phyloP scores from a whole-genome alignment of 2,888 invertebrate genomes.

The Agrochola lychnidis region DNA sequence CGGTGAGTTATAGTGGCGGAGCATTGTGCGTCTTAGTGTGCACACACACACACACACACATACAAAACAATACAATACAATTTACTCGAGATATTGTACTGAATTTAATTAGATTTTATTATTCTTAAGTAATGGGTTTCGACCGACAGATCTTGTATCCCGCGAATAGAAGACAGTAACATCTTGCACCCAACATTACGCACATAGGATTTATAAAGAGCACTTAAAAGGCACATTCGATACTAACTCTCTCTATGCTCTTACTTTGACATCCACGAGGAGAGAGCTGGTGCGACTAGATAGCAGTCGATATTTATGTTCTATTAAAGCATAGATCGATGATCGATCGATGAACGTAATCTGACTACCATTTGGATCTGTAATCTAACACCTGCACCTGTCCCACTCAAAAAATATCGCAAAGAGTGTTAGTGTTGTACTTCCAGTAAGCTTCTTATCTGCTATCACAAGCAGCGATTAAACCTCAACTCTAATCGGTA shows the following conservation, averaged over 20 bases:
- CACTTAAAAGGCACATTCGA: background rate
- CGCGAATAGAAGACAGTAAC: background rate
- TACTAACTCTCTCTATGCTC: background rate
- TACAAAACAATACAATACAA: background rate
- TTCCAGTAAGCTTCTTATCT: background rate
- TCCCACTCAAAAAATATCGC: background rate
- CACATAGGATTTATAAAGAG: background rate
- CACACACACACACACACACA: slow-evolving; percentile 12
- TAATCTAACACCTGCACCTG: background rate
- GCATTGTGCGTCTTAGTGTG: slow-evolving; percentile 44
- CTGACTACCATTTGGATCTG: background rate
- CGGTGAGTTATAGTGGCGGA: slow-evolving; percentile 71
- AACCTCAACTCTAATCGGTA: background rate
- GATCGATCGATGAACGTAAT: background rate
- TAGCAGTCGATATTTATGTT: background rate
- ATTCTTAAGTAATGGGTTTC: background rate
- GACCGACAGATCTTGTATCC: background rate
- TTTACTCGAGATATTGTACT: slow-evolving; percentile 26
- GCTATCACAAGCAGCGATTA: background rate
- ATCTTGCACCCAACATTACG: too few species aligned
- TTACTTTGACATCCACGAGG: background rate
- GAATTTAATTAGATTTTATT: slow-evolving; percentile 26
- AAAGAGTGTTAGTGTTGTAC: background rate
- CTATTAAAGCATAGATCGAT: background rate
- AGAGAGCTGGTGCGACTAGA: too few species aligned